Conservation (phyloP, 2,888 invertebrate species). For the Rhogogaster chlorosoma region DNA sequence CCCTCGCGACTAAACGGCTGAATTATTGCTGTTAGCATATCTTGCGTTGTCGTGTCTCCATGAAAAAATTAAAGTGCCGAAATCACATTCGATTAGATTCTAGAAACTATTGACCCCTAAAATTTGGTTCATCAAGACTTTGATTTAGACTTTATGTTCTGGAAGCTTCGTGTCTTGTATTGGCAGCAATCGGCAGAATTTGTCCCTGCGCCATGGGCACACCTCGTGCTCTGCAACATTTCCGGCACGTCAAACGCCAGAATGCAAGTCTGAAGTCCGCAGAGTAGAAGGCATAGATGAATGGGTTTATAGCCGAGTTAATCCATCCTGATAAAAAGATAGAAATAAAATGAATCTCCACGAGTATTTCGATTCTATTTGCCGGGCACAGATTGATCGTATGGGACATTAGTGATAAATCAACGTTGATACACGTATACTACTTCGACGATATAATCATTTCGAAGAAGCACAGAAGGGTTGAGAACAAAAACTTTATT, state of each 20-base stretch:
- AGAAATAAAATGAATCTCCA: background rate
- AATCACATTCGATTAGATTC: background rate
- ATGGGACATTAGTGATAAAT: background rate
- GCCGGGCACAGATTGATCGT: conserved; percentile 2
- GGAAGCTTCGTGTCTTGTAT: conserved; percentile 9
- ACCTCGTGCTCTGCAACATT: conserved; percentile 79
- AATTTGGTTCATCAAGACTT: background rate
- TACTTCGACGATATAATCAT: background rate
- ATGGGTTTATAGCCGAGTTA: conserved; percentile 94
- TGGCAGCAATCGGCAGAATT: background rate
- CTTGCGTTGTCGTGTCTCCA: background rate
- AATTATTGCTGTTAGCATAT: background rate
- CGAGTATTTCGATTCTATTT: background rate
- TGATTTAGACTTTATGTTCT: background rate
- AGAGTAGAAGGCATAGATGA: conserved; percentile 94
- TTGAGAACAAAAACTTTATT: background rate
- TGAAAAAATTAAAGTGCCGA: background rate
- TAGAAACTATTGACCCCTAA: background rate
- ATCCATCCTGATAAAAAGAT: conserved; percentile 83
- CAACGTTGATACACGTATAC: background rate
- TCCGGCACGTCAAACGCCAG: conserved; percentile 89
- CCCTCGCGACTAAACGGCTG: background rate
- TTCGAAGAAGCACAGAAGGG: background rate
- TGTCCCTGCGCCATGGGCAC: background rate
- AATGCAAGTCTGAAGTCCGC: conserved; percentile 93